phyloP scores from a whole-genome alignment of 1,140 invertebrate species.

The Hylaeus anthracinus region DNA sequence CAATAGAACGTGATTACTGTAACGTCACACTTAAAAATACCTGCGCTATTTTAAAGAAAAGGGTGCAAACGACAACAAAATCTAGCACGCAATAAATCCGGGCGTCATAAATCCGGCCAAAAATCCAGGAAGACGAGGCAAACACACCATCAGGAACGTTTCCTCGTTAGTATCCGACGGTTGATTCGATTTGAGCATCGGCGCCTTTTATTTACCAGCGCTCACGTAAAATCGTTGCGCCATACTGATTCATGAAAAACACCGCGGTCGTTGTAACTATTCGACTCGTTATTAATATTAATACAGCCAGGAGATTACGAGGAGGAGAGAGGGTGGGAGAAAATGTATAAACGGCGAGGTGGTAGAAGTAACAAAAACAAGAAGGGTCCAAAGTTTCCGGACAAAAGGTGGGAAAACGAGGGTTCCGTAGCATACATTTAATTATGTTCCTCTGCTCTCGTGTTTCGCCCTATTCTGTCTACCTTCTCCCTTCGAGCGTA shows the following conservation, averaged over 20 bases:
- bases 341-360: background rate
- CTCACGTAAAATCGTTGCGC: slow-evolving; percentile 29
- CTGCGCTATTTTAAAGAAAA: no score
- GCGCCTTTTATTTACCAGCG: slow-evolving; percentile 61
- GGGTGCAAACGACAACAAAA: no score
- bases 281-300: slow-evolving; percentile 60
- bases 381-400: slow-evolving; percentile 35
- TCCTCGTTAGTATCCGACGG: slow-evolving; percentile 61
- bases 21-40: no score
- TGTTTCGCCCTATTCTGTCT: background rate
- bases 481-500: slow-evolving; percentile 7
- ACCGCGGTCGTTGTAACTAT: slow-evolving; percentile 1
- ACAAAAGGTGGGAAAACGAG: slow-evolving; percentile 44
- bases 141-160: slow-evolving; percentile 59
- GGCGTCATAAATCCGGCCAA: slow-evolving; percentile 22
- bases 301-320: slow-evolving; percentile 21
- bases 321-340: background rate
- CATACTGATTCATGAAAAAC: slow-evolving; percentile 44
- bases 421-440: slow-evolving; percentile 55
- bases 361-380: slow-evolving; percentile 11
- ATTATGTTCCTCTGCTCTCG: slow-evolving; percentile 39
- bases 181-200: slow-evolving; percentile 67
- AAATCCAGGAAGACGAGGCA: slow-evolving; percentile 31
- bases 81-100: background rate
- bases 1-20: no score